phyloP scores from a whole-genome alignment of 64 coral and sea anemone genomes.

The Stichodactyla mertensii region DNA sequence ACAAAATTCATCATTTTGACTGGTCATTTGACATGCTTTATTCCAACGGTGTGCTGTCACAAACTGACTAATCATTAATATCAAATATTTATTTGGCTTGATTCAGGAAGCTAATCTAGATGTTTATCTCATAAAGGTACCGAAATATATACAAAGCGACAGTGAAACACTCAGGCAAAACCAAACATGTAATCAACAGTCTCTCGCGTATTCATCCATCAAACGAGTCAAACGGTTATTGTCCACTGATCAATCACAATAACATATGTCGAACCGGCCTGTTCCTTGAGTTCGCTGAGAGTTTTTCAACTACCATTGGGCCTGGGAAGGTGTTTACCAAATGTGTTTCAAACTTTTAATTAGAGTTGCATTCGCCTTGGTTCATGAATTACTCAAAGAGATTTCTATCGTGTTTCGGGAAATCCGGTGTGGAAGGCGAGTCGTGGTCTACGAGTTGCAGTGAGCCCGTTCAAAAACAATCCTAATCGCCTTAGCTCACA shows the following conservation, averaged over 20 bases:
- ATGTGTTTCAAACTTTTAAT: neutral
- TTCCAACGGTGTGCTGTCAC: neutral
- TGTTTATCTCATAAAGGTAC: slow-evolving; percentile 5
- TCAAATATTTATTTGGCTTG: neutral
- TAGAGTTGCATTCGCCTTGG: neutral
- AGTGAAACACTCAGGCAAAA: neutral
- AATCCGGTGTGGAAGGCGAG: neutral
- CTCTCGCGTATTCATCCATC: neutral
- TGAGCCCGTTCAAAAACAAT: neutral
- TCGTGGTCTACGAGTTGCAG: neutral
- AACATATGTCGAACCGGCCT: neutral
- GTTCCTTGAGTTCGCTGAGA: neutral
- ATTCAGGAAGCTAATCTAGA: slow-evolving; percentile 22
- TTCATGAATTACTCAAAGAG: neutral
- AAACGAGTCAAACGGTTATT: slow-evolving; percentile 4
- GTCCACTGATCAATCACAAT: neutral
- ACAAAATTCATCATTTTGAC: neutral
- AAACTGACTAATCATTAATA: neutral
- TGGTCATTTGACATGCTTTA: neutral
- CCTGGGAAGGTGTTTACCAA: neutral
- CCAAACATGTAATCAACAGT: neutral
- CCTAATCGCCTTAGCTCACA: neutral
- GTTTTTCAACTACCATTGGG: neutral
- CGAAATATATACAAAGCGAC: slow-evolving; percentile 14
- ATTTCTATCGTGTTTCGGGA: neutral